Percentiles rank a stretch among this genome's conserved stretches.
Conservation (phyloP, 1,140 invertebrate genomes). For the Ganaspis sp. region DNA sequence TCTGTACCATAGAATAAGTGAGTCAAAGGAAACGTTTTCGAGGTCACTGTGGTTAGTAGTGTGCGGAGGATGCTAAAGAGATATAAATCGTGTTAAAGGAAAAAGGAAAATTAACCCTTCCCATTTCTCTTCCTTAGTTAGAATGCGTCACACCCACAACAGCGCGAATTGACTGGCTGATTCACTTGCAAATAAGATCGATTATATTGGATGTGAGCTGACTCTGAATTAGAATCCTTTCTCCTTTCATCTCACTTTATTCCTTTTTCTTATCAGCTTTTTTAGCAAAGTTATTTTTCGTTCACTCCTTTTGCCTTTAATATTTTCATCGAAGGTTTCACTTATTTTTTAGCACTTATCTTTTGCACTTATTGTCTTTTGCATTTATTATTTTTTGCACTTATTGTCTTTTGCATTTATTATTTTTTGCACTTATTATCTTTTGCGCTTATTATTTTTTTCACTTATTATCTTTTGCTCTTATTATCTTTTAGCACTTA, state of each 20-base stretch:
- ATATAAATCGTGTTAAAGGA: conserved; percentile 65
- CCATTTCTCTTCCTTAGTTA: conserved; percentile 52
- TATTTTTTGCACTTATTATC: no score
- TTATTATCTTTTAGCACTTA: no score
- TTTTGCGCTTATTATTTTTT: no score
- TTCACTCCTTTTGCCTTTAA: no score
- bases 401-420: no score
- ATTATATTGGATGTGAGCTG: conserved; percentile 65
- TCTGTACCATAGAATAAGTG: background rate
- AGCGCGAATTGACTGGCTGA: conserved; percentile 42
- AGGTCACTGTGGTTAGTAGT: conserved; percentile 48
- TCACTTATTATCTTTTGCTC: no score
- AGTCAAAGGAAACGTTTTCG: conserved; percentile 52
- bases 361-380: no score
- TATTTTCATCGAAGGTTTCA: no score
- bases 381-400: background rate
- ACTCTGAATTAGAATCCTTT: conserved; percentile 67
- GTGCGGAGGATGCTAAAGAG: conserved; percentile 40
- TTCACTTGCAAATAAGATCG: conserved; percentile 70
- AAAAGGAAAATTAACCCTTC: conserved; percentile 47
- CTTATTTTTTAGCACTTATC: no score
- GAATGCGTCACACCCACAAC: conserved; percentile 45
- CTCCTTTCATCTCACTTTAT: conserved; percentile 45
- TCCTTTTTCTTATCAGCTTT: conserved; percentile 44
- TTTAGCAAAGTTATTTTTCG: conserved; percentile 23